phyloP scores from a whole-genome alignment of 2,113 vertebrate genomes.

The Galemys pyrenaicus region DNA sequence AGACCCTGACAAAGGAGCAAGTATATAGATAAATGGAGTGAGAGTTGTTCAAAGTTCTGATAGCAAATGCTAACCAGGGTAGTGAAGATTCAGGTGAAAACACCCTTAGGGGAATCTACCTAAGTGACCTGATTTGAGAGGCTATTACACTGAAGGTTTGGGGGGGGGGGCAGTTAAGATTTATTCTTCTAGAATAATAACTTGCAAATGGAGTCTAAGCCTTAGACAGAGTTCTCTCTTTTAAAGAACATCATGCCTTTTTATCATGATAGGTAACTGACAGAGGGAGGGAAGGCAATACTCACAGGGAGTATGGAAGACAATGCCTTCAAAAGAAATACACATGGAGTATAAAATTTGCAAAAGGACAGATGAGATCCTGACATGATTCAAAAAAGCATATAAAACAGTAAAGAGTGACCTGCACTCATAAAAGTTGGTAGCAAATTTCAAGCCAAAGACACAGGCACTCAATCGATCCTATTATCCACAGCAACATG shows the following conservation, averaged over 20 bases:
- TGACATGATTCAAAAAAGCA: background rate
- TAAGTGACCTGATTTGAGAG: background rate
- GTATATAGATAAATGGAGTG: background rate
- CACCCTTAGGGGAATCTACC: background rate
- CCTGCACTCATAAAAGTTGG: background rate
- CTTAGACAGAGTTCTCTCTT: background rate
- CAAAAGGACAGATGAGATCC: background rate
- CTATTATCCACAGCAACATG: slow-evolving; percentile 10
- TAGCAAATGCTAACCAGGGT: background rate
- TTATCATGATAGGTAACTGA: background rate
- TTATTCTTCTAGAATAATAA: background rate
- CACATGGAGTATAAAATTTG: background rate
- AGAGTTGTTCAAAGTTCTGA: background rate
- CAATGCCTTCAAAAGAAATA: background rate
- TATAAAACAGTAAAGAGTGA: background rate
- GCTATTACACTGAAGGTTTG: background rate
- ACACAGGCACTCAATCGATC: background rate
- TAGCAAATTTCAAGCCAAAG: slow-evolving; percentile 43
- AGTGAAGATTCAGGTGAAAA: background rate
- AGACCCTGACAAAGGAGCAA: background rate
- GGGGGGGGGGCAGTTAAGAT: background rate
- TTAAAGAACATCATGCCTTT: background rate
- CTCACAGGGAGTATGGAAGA: background rate
- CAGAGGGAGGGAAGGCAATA: background rate
- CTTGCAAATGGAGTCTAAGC: background rate